These are phyloP conservation scores for Ochlodes sylvanus DNA, from an alignment of 2,888 invertebrate genomes.

Conservation along the genomic window DNA sequence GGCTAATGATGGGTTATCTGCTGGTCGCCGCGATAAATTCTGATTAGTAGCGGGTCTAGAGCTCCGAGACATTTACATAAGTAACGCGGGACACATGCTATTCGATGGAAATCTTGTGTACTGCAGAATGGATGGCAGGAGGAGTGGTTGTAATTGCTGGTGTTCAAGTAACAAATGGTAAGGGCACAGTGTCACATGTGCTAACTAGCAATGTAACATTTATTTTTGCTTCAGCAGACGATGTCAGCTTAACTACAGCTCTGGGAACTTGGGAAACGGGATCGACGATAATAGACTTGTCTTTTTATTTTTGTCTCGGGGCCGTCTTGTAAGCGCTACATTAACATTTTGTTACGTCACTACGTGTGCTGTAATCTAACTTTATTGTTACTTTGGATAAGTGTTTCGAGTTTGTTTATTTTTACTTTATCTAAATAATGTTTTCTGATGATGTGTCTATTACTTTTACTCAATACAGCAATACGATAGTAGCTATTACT, in stretches of 20 bases:
- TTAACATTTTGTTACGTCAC: conserved; percentile 3
- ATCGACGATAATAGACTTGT: conserved; percentile 5
- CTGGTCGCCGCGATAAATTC: conserved; percentile 34
- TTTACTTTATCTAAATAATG: neutral
- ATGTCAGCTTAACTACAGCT: neutral
- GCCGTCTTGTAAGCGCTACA: neutral
- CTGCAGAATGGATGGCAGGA: conserved; percentile 5
- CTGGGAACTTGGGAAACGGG: conserved; percentile 1
- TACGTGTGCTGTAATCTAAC: neutral
- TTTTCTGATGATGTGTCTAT: too few relatives aligned
- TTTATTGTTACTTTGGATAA: neutral
- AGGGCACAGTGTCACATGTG: neutral
- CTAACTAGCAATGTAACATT: neutral
- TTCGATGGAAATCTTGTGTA: conserved; percentile 22
- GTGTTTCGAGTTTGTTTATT: neutral
- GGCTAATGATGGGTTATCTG: conserved; percentile 37
- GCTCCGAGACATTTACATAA: conserved; percentile 30
- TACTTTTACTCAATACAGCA: too few relatives aligned
- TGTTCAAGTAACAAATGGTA: conserved; percentile 4
- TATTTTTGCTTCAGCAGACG: neutral
- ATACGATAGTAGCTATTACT: too few relatives aligned
- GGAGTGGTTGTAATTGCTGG: conserved; percentile 20
- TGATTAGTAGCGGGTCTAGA: conserved; percentile 27
- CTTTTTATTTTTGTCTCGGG: conserved; percentile 9
- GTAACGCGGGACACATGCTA: conserved; percentile 10